Percentiles rank a stretch among this genome's conserved stretches.
These are phyloP conservation scores for Smithornis capensis DNA, from an alignment of 2,113 vertebrate genomes.

Conservation along the genomic window DNA sequence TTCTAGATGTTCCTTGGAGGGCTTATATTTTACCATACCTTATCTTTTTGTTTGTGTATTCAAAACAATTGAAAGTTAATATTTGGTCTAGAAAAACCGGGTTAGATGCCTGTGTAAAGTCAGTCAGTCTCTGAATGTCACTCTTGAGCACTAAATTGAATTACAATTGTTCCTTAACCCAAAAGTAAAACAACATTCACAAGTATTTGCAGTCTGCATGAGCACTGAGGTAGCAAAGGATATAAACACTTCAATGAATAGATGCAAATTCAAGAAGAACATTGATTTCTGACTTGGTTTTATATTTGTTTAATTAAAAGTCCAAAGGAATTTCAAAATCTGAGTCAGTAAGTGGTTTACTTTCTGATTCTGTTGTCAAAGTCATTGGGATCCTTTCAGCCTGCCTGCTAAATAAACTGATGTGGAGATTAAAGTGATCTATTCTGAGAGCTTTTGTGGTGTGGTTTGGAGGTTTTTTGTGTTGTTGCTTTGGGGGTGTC, in stretches of 20 bases:
- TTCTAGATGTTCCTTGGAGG: conserved; percentile 2
- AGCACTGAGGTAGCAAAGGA: not conserved
- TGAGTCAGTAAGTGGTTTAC: not conserved
- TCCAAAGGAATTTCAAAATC: not conserved
- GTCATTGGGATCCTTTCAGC: not conserved
- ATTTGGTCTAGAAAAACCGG: not conserved
- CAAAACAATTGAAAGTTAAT: not conserved
- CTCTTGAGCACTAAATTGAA: not conserved
- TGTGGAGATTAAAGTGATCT: not conserved
- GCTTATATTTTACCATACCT: not conserved
- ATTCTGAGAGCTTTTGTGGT: not conserved
- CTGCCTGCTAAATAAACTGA: not conserved
- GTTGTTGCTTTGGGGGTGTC: not conserved
- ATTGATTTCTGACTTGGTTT: not conserved
- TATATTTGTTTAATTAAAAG: conserved; percentile 13
- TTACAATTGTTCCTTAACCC: not conserved
- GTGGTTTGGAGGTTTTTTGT: not conserved
- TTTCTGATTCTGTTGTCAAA: not conserved
- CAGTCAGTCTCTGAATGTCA: not conserved
- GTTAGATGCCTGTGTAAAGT: not conserved
- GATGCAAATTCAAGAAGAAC: not conserved
- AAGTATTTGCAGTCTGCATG: not conserved
- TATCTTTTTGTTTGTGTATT: not conserved
- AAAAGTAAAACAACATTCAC: not conserved
- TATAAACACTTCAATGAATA: not conserved